Evolutionary conservation across 2,797 vertebrate genomes (phyloP), one percentile per base, ranked within the genome.

Genomic region (Anguilla obscura): DNA sequence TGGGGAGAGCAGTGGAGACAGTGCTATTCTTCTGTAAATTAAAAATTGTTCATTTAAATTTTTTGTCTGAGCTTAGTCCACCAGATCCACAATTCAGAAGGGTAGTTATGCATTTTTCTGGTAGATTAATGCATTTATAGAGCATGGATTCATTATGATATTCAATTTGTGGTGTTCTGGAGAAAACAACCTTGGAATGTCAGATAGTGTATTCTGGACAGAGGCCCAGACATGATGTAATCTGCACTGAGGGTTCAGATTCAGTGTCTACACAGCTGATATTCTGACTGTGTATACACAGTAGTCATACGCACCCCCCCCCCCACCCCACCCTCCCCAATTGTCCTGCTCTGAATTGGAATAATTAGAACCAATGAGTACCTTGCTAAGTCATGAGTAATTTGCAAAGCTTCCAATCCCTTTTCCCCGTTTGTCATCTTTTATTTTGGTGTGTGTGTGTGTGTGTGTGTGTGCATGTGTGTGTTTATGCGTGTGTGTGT

Each of bases 311-410:
- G 16, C 40, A 63, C 74, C 54, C 80, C 18, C 45, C 45, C 71
- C 56, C 63, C 50, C 52, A 3, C 40, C 40, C 40, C 3, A 40
- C 40, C 54, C 33, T 6, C 30, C 24, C 7, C 50, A 52, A 12
- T 52, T 8, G 50, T 52, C 50, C 50, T 52, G 50, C 50, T 52
- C 10, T 76, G 40, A 9, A 50, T 84, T 87, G n/a, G 58, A 24
- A 52, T 85, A 74, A 88, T 88, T 63, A 74, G 83, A 69, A 45
- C 86, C 63, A 80, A 52, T 60, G 16, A 84, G 80, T 66, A 60
- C 76, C 87, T 84, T 45, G 6, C 87, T 48, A 58, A 84, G 79
- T 84, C 56, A 87, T 36, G 87, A 54, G 66, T 76, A 74, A 18
- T 33, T 60, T 87, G 76, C 80, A 86, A 86, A 74, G 58, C 58